Percentiles rank a stretch among this genome's conserved stretches.
Conservation (phyloP, 2,888 invertebrate genomes). For the Aethes cnicana region DNA sequence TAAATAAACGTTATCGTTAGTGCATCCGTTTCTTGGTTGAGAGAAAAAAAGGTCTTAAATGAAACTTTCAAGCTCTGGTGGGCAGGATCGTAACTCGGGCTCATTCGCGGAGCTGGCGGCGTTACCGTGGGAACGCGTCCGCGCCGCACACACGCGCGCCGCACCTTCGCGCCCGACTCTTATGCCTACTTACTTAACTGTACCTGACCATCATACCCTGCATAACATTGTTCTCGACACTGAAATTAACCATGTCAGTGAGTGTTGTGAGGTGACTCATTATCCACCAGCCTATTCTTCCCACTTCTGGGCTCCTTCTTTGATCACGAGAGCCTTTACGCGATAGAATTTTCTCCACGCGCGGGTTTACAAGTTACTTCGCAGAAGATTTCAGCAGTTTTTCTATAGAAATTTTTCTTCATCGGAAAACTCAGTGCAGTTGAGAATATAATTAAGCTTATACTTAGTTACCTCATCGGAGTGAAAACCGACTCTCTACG, state of each 20-base stretch:
- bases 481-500: too few species aligned
- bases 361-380: too few species aligned
- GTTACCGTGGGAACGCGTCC: conserved; percentile 69
- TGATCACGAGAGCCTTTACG: too few species aligned
- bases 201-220: conserved; percentile 34
- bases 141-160: conserved; percentile 39
- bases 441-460: too few species aligned
- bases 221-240: conserved; percentile 33
- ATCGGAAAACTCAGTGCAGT: too few species aligned
- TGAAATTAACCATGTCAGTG: conserved; percentile 11
- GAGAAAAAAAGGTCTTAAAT: conserved; percentile 32
- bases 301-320: too few species aligned
- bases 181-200: conserved; percentile 31
- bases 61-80: conserved; percentile 53
- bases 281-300: too few species aligned
- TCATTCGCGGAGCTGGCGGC: conserved; percentile 47
- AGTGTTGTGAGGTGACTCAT: too few species aligned
- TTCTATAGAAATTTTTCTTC: too few species aligned
- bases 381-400: too few species aligned
- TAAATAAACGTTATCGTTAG: conserved; percentile 14
- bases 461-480: too few species aligned
- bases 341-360: too few species aligned
- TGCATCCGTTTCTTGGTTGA: conserved; percentile 11
- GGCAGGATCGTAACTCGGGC: conserved; percentile 58
- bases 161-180: conserved; percentile 30